These are phyloP conservation scores for Myodes glareolus DNA, from an alignment of 2,113 vertebrate species.

Conservation along the genomic window DNA sequence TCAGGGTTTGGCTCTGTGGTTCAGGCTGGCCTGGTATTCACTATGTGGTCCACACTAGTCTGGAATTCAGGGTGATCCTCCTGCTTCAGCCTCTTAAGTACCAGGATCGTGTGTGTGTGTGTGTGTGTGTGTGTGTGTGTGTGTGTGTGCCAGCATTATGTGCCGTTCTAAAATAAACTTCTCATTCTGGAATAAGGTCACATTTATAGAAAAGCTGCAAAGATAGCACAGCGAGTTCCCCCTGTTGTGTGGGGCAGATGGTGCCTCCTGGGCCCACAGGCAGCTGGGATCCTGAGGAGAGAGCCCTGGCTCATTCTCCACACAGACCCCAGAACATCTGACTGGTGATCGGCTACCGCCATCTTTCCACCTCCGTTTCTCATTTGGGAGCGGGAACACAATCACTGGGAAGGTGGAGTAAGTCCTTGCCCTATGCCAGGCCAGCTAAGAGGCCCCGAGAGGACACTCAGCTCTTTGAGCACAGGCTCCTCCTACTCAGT, in stretches of 20 bases:
- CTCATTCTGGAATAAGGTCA: constrained; percentile 18
- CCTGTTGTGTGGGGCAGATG: neutral
- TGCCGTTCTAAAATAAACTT: constrained; percentile 29
- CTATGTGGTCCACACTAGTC: too few species aligned
- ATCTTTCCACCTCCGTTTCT: neutral
- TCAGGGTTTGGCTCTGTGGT: neutral
- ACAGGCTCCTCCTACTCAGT: neutral
- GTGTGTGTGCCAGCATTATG: neutral
- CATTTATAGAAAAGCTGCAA: constrained; percentile 17
- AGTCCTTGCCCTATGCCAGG: neutral
- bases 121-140: too few species aligned
- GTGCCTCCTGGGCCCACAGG: neutral
- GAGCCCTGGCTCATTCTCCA: neutral
- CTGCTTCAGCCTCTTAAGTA: neutral
- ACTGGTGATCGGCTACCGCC: neutral
- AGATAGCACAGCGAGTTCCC: neutral
- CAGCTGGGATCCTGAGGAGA: neutral
- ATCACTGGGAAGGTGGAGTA: neutral
- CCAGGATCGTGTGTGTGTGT: too few species aligned
- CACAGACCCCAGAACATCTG: neutral
- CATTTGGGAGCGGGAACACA: neutral
- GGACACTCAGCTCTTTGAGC: neutral
- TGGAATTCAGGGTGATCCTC: neutral
- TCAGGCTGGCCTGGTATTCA: neutral
- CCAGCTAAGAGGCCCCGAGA: neutral